Evolutionary conservation across 2,113 vertebrate species (phyloP).

Genomic region (Nicator chloris): DNA sequence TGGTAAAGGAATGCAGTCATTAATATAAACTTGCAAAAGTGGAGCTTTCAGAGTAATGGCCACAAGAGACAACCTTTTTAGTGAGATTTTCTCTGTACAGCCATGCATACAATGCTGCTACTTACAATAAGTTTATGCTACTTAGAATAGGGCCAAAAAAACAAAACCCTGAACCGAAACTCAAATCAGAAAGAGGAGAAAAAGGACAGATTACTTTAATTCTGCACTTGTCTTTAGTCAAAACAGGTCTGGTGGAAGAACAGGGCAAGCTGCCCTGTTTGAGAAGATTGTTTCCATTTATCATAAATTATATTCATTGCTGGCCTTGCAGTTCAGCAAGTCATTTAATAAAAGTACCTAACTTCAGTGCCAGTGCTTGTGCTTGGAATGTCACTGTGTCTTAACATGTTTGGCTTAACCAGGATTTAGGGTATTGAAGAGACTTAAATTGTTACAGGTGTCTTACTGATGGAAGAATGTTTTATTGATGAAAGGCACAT

Average conservation of each 20-base stretch:
- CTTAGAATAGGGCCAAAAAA: not conserved
- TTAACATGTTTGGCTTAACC: not conserved
- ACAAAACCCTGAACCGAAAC: not conserved
- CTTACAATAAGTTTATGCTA: not conserved
- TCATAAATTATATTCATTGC: not conserved
- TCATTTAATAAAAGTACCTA: not conserved
- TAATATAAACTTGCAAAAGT: not conserved
- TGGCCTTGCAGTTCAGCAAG: not conserved
- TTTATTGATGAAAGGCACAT: constrained; percentile 13
- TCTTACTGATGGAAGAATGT: not conserved
- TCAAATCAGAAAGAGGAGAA: not conserved
- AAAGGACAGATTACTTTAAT: not conserved
- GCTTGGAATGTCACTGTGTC: not conserved
- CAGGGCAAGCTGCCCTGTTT: not conserved
- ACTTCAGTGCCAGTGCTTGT: not conserved
- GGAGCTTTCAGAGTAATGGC: not conserved
- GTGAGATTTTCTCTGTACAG: not conserved
- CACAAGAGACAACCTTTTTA: not conserved
- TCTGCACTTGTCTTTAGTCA: not conserved
- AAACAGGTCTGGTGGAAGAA: not conserved
- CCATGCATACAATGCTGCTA: not conserved
- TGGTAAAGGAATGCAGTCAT: not conserved
- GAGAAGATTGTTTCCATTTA: constrained; percentile 11
- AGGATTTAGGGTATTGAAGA: not conserved
- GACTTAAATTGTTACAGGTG: not conserved